These are phyloP conservation scores for Cydia strobilella DNA, from an alignment of 1,140 invertebrate species.

Conservation along the genomic window DNA sequence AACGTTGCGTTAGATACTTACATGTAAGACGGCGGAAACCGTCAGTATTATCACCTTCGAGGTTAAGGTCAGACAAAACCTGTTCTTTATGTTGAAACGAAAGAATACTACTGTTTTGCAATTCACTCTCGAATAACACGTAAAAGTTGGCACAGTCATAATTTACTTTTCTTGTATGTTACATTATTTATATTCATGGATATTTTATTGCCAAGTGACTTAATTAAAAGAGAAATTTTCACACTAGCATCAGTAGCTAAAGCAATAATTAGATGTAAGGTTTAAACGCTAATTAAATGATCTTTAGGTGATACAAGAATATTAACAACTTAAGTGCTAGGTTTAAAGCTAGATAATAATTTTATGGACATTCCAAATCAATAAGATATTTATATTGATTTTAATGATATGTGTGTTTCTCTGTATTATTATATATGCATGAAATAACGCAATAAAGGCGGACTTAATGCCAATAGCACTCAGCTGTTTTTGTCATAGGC, in stretches of 20 bases:
- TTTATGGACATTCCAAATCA: no score
- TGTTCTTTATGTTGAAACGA: neutral
- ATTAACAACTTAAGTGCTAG: no score
- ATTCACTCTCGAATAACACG: neutral
- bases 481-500: no score
- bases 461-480: no score
- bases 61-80: constrained; percentile 9
- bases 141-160: constrained; percentile 10
- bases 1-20: no score
- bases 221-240: neutral
- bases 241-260: neutral
- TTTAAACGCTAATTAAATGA: neutral
- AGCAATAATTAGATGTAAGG: neutral
- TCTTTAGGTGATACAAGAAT: neutral
- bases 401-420: no score
- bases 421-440: no score
- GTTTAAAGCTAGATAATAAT: no score
- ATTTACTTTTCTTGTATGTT: neutral
- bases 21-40: neutral
- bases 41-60: neutral
- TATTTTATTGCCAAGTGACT: neutral
- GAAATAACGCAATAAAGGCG: no score
- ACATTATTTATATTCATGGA: constrained; percentile 6
- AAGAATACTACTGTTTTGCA: neutral
- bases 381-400: no score